Evolutionary conservation across 1,140 invertebrate genomes (phyloP).

Genomic region (Pseudomyrmex flavicornis): DNA sequence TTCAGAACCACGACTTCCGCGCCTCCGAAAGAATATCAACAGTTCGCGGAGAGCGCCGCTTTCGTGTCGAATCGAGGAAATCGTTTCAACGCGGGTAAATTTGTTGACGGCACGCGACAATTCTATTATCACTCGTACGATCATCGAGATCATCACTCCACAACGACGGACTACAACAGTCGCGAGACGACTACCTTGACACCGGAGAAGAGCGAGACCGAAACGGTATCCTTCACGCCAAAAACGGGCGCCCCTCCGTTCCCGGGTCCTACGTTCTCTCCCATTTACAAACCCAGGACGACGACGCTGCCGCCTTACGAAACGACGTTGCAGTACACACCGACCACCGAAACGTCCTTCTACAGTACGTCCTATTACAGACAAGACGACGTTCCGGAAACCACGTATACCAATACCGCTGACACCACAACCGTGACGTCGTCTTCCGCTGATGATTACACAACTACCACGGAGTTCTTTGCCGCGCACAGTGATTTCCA

Average conservation of each 20-base stretch:
- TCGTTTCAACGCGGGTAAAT: constrained; percentile 79
- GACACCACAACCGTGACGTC: constrained; percentile 10
- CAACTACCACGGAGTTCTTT: constrained; percentile 30
- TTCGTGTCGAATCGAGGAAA: constrained; percentile 87
- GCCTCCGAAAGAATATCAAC: constrained; percentile 88
- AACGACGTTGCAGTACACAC: constrained; percentile 64
- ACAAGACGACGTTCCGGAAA: constrained; percentile 52
- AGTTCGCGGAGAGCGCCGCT: constrained; percentile 90
- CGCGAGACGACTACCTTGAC: constrained; percentile 44
- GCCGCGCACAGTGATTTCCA: constrained; percentile 51
- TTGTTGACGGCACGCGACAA: constrained; percentile 71
- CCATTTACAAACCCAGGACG: constrained; percentile 80
- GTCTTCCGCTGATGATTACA: constrained; percentile 12
- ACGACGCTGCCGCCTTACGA: constrained; percentile 67
- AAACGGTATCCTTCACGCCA: constrained; percentile 40
- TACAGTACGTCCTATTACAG: constrained; percentile 52
- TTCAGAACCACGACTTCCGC: constrained; percentile 79
- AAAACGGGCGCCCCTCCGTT: constrained; percentile 68
- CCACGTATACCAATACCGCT: not conserved
- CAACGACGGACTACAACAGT: constrained; percentile 49
- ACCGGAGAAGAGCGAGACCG: constrained; percentile 31
- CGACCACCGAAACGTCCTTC: constrained; percentile 39
- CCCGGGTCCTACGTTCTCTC: constrained; percentile 78
- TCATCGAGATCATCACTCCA: constrained; percentile 23
- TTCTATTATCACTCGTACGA: constrained; percentile 72